phyloP scores from a whole-genome alignment of 2,113 vertebrate species.

The Brachyhypopomus gauderio region DNA sequence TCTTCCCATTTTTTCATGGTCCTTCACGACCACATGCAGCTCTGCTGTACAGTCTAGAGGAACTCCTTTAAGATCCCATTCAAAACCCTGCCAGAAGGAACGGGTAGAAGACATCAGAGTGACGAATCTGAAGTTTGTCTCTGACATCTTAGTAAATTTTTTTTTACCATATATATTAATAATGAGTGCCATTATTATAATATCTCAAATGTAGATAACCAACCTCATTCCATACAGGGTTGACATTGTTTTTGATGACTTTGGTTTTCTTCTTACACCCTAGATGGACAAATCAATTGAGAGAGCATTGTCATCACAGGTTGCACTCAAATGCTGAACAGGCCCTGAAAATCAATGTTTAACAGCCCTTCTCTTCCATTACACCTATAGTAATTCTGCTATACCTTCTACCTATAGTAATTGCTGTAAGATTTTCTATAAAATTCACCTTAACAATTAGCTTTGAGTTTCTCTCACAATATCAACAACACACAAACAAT shows the following conservation, averaged over 20 bases:
- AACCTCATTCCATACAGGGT: conserved; percentile 98
- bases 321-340: not conserved
- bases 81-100: conserved; percentile 82
- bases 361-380: not conserved
- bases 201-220: not conserved
- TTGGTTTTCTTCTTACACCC: conserved; percentile 96
- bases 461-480: conserved; percentile 15
- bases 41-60: conserved; percentile 85
- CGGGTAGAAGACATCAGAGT: not conserved
- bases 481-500: not conserved
- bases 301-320: not conserved
- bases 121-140: not conserved
- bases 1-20: conserved; percentile 94
- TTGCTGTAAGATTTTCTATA: not conserved
- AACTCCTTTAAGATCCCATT: conserved; percentile 94
- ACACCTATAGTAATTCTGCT: too few relatives aligned
- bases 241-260: conserved; percentile 91
- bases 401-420: not conserved
- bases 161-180: too few relatives aligned
- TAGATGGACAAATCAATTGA: conserved; percentile 57
- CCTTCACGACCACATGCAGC: conserved; percentile 90
- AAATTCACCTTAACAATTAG: not conserved
- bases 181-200: too few relatives aligned
- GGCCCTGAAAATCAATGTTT: not conserved
- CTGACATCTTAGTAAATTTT: too few relatives aligned